Percentiles rank a stretch among this genome's conserved stretches.
Evolutionary conservation across 1,140 invertebrate genomes (phyloP).

Genomic region (Notospermus geniculatus): DNA sequence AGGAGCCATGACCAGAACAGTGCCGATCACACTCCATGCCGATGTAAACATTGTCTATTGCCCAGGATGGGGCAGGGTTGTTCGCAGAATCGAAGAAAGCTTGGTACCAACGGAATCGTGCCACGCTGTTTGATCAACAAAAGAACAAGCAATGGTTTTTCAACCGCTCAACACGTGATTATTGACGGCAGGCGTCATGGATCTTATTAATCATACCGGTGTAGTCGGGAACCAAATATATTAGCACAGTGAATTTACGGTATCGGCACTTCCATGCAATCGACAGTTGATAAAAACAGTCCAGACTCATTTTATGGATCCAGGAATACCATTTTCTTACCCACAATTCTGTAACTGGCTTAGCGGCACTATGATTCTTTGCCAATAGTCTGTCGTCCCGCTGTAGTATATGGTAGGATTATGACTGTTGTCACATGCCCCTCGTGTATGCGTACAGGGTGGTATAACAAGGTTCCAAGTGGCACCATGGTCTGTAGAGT

Average conservation of each 20-base stretch:
- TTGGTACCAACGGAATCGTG: slow-evolving; percentile 58
- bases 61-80: slow-evolving; percentile 54
- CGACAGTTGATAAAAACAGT: too few species aligned
- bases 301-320: too few species aligned
- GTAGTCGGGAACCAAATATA: too few species aligned
- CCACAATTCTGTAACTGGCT: slow-evolving; percentile 54
- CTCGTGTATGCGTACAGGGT: slow-evolving; percentile 37
- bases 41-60: slow-evolving; percentile 58
- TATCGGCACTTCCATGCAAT: too few species aligned
- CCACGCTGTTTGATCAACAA: too few species aligned
- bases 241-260: too few species aligned
- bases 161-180: too few species aligned
- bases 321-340: slow-evolving; percentile 35
- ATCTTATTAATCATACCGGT: too few species aligned
- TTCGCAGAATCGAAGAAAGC: slow-evolving; percentile 42
- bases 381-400: slow-evolving; percentile 51
- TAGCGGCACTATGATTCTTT: slow-evolving; percentile 52
- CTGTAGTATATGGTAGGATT: slow-evolving; percentile 53
- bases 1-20: slow-evolving; percentile 56
- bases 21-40: slow-evolving; percentile 56
- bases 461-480: slow-evolving; percentile 50
- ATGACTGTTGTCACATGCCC: slow-evolving; percentile 36
- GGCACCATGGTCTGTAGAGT: slow-evolving; percentile 53
- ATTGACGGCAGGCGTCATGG: too few species aligned
- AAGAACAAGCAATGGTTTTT: too few species aligned